phyloP scores from a whole-genome alignment of 2,888 invertebrate genomes.

The Tanytarsus gracilentus region DNA sequence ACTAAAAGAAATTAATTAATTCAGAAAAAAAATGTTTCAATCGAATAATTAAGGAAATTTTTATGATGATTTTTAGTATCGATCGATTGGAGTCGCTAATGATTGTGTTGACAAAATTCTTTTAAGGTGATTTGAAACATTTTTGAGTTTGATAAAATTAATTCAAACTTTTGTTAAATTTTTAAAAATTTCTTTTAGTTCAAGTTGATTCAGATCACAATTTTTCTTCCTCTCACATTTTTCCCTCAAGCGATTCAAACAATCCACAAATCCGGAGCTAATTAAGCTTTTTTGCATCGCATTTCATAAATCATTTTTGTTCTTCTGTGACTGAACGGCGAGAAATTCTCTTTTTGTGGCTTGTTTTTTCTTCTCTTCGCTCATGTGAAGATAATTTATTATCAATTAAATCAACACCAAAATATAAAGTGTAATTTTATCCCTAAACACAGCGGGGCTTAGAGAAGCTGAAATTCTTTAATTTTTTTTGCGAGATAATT shows the following conservation, averaged over 20 bases:
- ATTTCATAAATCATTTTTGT: slow-evolving; percentile 17
- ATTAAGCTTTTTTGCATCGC: slow-evolving; percentile 5
- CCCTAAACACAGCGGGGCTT: slow-evolving; percentile 16
- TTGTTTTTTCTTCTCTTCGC: not conserved
- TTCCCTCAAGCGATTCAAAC: too few relatives aligned
- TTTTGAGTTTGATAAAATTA: too few relatives aligned
- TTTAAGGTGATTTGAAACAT: too few relatives aligned
- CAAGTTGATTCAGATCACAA: too few relatives aligned
- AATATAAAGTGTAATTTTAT: slow-evolving; percentile 20
- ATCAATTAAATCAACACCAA: slow-evolving; percentile 24
- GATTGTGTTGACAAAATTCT: too few relatives aligned
- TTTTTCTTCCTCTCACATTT: too few relatives aligned
- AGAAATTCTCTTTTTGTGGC: not conserved
- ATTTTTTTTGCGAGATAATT: not conserved
- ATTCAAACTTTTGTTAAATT: too few relatives aligned
- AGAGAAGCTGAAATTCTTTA: not conserved
- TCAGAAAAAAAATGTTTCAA: not conserved
- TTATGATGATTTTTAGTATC: too few relatives aligned
- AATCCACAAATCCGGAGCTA: slow-evolving; percentile 14
- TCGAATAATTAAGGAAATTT: too few relatives aligned
- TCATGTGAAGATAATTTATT: slow-evolving; percentile 9
- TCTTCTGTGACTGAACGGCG: not conserved
- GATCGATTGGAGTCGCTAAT: too few relatives aligned
- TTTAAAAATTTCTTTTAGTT: too few relatives aligned
- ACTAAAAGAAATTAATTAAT: not conserved